Percentiles rank a stretch among this genome's conserved stretches.
Conservation (phyloP, 2,797 vertebrate genomes). For the Babyrousa celebensis region DNA sequence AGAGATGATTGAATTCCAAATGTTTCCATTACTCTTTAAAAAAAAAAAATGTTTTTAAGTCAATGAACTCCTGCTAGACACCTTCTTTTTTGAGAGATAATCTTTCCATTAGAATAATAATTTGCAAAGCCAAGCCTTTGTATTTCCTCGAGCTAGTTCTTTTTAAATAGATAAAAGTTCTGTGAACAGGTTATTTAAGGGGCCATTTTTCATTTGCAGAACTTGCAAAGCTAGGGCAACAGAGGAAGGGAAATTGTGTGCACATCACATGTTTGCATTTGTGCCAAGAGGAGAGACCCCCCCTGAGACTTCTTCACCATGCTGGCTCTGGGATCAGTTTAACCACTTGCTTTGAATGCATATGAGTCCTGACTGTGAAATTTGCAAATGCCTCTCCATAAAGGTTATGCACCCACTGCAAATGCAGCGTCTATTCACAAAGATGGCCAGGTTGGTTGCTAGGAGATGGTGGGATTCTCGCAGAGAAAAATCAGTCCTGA, state of each 20-base stretch:
- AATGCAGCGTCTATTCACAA: constrained; percentile 88
- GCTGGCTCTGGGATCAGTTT: constrained; percentile 83
- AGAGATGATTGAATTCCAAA: constrained; percentile 69
- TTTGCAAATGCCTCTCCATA: constrained; percentile 89
- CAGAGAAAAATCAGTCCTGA: constrained; percentile 90
- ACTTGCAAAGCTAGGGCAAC: not conserved
- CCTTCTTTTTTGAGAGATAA: constrained; percentile 69
- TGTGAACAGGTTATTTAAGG: constrained; percentile 15
- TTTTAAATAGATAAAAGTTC: constrained; percentile 71
- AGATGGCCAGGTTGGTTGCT: constrained; percentile 92
- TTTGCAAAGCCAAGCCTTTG: constrained; percentile 67
- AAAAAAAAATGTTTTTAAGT: not conserved
- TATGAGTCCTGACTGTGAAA: constrained; percentile 86
- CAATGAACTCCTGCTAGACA: constrained; percentile 57
- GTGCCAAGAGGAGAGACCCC: constrained; percentile 59
- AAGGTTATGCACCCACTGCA: constrained; percentile 89
- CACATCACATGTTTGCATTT: not conserved
- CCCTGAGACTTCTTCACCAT: constrained; percentile 78
- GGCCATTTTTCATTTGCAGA: constrained; percentile 19
- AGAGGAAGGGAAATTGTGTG: not conserved
- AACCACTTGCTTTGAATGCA: constrained; percentile 89
- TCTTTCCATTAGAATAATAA: constrained; percentile 69
- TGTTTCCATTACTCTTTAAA: constrained; percentile 4
- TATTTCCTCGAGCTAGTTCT: constrained; percentile 32
- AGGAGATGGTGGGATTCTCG: constrained; percentile 91